Evolutionary conservation across 2,113 vertebrate species (phyloP).

Genomic region (Callospermophilus lateralis): DNA sequence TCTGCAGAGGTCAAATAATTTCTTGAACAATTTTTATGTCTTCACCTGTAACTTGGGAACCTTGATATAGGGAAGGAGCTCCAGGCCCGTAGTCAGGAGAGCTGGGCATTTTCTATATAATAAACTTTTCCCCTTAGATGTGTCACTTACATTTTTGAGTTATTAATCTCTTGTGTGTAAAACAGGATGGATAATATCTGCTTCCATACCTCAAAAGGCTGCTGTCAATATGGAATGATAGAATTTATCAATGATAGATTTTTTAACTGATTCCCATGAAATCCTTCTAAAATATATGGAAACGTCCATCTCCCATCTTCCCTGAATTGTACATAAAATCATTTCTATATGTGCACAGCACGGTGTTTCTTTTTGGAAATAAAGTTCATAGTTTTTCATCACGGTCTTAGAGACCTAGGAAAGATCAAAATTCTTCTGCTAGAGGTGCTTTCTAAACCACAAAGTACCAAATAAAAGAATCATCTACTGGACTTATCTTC

Average conservation of each 20-base stretch:
- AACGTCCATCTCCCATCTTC: background rate
- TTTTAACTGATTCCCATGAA: background rate
- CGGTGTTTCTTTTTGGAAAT: background rate
- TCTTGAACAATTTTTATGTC: constrained; percentile 40
- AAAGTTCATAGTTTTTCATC: background rate
- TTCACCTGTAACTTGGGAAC: constrained; percentile 9
- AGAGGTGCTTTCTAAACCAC: background rate
- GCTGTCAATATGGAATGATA: constrained; percentile 1
- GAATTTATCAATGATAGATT: background rate
- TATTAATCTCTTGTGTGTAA: constrained; percentile 7
- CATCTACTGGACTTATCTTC: background rate
- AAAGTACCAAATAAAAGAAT: background rate
- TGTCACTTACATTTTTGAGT: background rate
- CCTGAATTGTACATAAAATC: constrained; percentile 8
- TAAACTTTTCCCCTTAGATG: constrained; percentile 16
- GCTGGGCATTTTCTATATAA: background rate
- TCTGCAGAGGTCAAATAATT: constrained; percentile 38
- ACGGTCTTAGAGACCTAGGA: background rate
- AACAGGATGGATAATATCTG: constrained; percentile 1
- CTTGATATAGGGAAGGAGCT: background rate
- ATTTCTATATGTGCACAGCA: background rate
- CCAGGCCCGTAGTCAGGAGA: background rate
- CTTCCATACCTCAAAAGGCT: background rate
- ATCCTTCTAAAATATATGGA: background rate
- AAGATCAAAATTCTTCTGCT: background rate